Evolutionary conservation across 2,888 invertebrate genomes (phyloP).

Genomic region (Aphidius colemani): DNA sequence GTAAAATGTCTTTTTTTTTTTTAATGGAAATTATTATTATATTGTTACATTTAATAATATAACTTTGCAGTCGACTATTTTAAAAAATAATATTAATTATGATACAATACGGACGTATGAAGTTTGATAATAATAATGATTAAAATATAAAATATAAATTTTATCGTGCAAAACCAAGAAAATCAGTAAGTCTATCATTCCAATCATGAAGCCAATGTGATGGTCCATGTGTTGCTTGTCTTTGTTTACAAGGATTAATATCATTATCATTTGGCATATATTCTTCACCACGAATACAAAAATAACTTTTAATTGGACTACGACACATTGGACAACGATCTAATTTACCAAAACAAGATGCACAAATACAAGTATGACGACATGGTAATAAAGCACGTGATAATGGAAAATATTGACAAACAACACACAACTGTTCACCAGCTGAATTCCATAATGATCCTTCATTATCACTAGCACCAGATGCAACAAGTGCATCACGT

Average conservation of each 20-base stretch:
- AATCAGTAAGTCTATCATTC: constrained; percentile 75
- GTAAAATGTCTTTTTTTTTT: no score
- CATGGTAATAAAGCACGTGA: constrained; percentile 83
- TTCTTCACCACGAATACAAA: constrained; percentile 80
- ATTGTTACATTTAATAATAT: no score
- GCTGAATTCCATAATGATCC: constrained; percentile 64
- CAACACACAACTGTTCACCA: constrained; percentile 75
- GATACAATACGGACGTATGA: no score
- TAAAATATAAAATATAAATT: constrained; percentile 6
- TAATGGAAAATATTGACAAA: constrained; percentile 79
- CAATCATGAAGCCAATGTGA: constrained; percentile 66
- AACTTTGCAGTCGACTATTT: no score
- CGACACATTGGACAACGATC: constrained; percentile 88
- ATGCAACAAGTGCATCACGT: constrained; percentile 53
- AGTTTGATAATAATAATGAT: no score
- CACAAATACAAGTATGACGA: constrained; percentile 84
- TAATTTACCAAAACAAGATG: constrained; percentile 77
- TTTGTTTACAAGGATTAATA: constrained; percentile 59
- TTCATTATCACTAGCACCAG: constrained; percentile 59
- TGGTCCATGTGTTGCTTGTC: constrained; percentile 55
- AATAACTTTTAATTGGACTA: constrained; percentile 80
- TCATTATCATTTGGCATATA: constrained; percentile 66
- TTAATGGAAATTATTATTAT: no score
- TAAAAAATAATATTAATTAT: no score
- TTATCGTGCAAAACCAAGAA: constrained; percentile 71